Evolutionary conservation across 2,888 invertebrate genomes (phyloP), one percentile per base, ranked within the genome.

Genomic region (Trachelus iudaicus): DNA sequence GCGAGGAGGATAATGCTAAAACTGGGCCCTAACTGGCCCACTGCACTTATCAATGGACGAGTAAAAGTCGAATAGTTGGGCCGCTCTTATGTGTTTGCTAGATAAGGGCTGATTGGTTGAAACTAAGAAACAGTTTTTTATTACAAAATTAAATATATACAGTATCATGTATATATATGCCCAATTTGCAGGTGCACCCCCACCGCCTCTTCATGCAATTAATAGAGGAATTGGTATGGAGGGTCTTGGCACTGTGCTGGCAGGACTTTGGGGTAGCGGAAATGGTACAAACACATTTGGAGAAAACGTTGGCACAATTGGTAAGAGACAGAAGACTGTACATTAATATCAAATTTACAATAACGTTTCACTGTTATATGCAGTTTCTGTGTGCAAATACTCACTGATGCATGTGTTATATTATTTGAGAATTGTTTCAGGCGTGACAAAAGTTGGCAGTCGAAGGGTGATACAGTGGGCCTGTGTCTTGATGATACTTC

Each of bases 201-300:
- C 96, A 0, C 97, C 97, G 0, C 98, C 98, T 0, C 92, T 96
- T 11, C 97, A 97, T 90, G 97, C 97, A 0, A 96, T 98, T 85
- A 97, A 97, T 92, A 94, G 98, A 69, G 98, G 97, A 0, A 95
- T 97, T 69, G 95, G 95, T 68, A 95, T 96, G 0, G 97, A 98
- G 91, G 97, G 97, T 0, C 91, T 97, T 0, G 96, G 97, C n/a
- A 96, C 97, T 0, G 92, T 97, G 78, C 91, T 98, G 73, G 96
- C 97, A 0, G 97, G 97, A 0, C 93, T 97, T 6, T 96, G 96
- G 95, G 98, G 97, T 12, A 94, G 96, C 37, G 97, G 97, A 1
- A 97, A 96, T 87, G 97, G 97, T 0, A 97, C 97, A 74, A 97
- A 97, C 84, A 97, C 97, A 4, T 97, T 97, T 88, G 96, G 97